A percentile compares a stretch with the other conserved stretches of the same genome.
Evolutionary conservation across 2,113 vertebrate species (phyloP).

Genomic region (Motacilla alba): DNA sequence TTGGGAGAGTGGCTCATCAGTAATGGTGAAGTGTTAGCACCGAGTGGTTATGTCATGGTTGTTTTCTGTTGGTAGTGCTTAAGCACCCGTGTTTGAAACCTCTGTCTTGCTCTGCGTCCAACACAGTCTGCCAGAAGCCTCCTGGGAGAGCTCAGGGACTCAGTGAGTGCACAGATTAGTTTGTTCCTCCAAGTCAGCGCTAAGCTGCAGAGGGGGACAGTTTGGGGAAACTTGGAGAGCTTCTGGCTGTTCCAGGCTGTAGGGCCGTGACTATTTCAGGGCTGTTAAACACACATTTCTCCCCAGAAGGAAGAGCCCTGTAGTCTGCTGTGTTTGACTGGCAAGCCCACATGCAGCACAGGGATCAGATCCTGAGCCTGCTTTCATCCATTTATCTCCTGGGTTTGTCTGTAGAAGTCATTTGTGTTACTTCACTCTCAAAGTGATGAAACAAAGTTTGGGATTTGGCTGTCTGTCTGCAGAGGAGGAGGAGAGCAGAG

Average conservation of each 20-base stretch:
- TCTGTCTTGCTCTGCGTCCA: background rate
- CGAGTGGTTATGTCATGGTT: background rate
- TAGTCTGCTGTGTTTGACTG: background rate
- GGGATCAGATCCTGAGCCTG: background rate
- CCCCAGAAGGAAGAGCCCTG: background rate
- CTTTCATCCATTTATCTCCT: background rate
- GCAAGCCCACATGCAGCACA: background rate
- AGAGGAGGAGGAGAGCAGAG: background rate
- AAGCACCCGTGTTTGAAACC: background rate
- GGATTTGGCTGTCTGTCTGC: background rate
- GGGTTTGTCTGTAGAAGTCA: slow-evolving; percentile 33
- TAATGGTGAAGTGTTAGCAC: background rate
- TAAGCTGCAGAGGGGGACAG: slow-evolving; percentile 15
- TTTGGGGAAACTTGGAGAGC: slow-evolving; percentile 45
- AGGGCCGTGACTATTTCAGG: background rate
- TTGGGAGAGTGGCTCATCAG: background rate
- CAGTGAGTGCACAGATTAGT: background rate
- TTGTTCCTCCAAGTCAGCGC: slow-evolving; percentile 8
- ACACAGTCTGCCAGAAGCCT: background rate
- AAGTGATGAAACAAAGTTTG: slow-evolving; percentile 24
- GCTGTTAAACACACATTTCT: background rate
- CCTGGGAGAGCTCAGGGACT: background rate
- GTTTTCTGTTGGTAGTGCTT: background rate
- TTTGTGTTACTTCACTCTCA: slow-evolving; percentile 28
- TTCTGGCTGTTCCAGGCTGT: background rate